Conservation (phyloP, 2,797 vertebrate genomes). For the Sebastes nivosus region DNA sequence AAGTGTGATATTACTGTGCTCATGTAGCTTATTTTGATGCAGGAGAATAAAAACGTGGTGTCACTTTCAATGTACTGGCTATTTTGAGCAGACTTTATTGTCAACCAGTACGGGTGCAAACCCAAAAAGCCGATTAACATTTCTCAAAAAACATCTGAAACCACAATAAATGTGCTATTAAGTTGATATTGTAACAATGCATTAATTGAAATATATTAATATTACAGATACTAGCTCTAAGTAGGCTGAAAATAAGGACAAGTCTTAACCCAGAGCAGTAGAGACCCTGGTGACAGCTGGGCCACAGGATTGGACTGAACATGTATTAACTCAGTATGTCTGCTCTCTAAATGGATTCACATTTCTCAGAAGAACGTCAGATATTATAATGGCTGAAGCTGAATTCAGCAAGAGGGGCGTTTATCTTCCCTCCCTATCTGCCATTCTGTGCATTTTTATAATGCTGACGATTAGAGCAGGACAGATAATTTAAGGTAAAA, state of each 20-base stretch:
- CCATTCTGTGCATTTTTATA: conserved; percentile 13
- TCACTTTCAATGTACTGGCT: conserved; percentile 16
- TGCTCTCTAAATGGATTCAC: conserved; percentile 16
- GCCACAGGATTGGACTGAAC: background rate
- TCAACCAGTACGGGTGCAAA: background rate
- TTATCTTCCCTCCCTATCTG: conserved; percentile 1
- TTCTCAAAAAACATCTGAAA: background rate
- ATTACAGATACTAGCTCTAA: background rate
- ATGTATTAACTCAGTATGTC: conserved; percentile 3
- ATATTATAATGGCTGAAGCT: conserved; percentile 3
- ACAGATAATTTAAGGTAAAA: conserved; percentile 57
- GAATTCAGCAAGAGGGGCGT: conserved; percentile 6
- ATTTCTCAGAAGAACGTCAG: conserved; percentile 23
- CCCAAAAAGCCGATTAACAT: background rate
- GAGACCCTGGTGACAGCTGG: conserved; percentile 4
- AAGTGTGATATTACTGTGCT: conserved; percentile 8
- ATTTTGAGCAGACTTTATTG: conserved; percentile 19
- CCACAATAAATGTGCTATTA: background rate
- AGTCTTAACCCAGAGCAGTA: background rate
- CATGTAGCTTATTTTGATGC: conserved; percentile 37
- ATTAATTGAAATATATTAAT: background rate
- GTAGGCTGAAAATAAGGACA: background rate
- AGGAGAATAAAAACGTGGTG: conserved; percentile 27
- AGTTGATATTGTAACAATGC: background rate
- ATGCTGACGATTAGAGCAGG: conserved; percentile 5